A percentile compares a stretch with the other conserved stretches of the same genome.
These are phyloP conservation scores for Pipistrellus pygmaeus DNA, from an alignment of 2,797 vertebrate genomes.

Conservation along the genomic window DNA sequence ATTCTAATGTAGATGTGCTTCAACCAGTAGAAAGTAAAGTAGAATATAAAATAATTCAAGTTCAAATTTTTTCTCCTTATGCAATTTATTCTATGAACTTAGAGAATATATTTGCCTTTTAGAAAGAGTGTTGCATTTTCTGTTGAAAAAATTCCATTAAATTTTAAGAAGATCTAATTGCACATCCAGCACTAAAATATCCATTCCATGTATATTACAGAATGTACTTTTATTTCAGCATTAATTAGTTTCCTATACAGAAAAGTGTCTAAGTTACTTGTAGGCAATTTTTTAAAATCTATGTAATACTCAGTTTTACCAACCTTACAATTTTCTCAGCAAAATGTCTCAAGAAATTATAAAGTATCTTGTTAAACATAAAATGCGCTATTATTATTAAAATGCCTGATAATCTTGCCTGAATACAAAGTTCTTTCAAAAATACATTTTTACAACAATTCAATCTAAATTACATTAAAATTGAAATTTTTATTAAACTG, in stretches of 20 bases:
- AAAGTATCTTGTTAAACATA: not conserved
- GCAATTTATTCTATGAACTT: not conserved
- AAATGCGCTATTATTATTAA: conserved; percentile 1
- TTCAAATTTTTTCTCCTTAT: not conserved
- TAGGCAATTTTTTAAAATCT: not conserved
- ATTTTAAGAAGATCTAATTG: conserved; percentile 17
- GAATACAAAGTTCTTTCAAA: conserved; percentile 35
- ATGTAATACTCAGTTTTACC: conserved; percentile 6
- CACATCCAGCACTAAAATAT: conserved; percentile 22
- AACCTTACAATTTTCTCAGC: conserved; percentile 18
- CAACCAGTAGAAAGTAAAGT: not conserved
- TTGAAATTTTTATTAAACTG: not conserved
- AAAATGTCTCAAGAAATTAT: conserved; percentile 27
- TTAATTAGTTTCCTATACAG: conserved; percentile 31
- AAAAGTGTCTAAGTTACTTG: not conserved
- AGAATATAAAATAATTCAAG: not conserved
- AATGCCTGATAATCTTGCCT: not conserved
- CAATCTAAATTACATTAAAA: not conserved
- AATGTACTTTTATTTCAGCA: not conserved
- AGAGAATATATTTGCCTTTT: conserved; percentile 35
- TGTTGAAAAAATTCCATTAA: not conserved
- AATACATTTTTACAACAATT: not conserved
- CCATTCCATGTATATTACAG: not conserved
- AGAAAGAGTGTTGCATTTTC: conserved; percentile 8
- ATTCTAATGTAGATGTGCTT: not conserved